Conservation (phyloP, 2,113 vertebrate genomes). For the Climacteris rufus region DNA sequence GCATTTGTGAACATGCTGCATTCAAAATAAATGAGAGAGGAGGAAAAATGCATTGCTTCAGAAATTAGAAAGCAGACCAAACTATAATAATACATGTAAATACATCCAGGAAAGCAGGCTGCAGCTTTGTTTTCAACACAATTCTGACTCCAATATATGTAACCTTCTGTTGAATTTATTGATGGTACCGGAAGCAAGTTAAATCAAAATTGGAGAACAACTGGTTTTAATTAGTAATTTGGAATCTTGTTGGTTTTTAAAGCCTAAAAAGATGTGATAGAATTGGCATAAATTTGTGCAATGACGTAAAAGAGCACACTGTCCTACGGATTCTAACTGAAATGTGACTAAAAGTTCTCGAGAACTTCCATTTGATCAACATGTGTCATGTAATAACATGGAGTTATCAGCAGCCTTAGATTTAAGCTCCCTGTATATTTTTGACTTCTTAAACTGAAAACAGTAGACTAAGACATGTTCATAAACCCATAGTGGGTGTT, state of each 20-base stretch:
- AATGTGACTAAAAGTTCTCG: not conserved
- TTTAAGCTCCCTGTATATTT: not conserved
- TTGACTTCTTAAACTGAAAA: not conserved
- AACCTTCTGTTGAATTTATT: not conserved
- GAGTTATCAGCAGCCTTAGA: not conserved
- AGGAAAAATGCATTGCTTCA: conserved; percentile 9
- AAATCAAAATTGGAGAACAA: not conserved
- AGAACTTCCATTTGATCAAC: not conserved
- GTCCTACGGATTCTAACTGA: not conserved
- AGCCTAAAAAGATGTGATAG: not conserved
- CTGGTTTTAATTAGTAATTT: not conserved
- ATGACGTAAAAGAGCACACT: not conserved
- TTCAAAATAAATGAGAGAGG: conserved; percentile 58
- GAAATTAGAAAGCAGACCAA: conserved; percentile 48
- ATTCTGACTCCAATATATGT: not conserved
- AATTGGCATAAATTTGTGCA: not conserved
- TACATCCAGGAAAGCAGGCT: not conserved
- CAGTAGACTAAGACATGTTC: not conserved
- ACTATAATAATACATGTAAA: conserved; percentile 4
- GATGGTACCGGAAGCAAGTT: not conserved
- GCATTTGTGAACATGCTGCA: conserved; percentile 29
- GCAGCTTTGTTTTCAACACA: not conserved
- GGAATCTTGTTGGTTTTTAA: not conserved
- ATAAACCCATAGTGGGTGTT: not conserved
- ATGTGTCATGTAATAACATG: not conserved